Percentiles rank a stretch among this genome's conserved stretches.
phyloP scores from a whole-genome alignment of 2,888 invertebrate species.

The Peribatodes rhomboidaria region DNA sequence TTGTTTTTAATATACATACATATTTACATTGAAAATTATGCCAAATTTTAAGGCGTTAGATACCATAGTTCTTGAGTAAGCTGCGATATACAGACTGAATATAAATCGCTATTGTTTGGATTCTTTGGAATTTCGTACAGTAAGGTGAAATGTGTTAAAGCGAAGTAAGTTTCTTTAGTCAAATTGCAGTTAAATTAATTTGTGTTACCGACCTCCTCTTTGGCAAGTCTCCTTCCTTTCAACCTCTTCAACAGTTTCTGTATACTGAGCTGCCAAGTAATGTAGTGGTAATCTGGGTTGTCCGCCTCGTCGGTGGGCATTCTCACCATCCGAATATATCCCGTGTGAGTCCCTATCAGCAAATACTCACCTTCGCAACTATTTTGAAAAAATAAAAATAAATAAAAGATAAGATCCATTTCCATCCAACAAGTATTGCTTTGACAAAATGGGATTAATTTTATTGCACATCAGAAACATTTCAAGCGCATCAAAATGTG shows the following conservation, averaged over 20 bases:
- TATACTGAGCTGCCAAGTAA: slow-evolving; percentile 64
- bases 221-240: slow-evolving; percentile 77
- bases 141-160: too few relatives aligned
- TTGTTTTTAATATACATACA: too few relatives aligned
- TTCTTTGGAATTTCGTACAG: too few relatives aligned
- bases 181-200: neutral
- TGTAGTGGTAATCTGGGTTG: slow-evolving; percentile 60
- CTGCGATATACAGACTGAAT: too few relatives aligned
- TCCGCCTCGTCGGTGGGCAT: slow-evolving; percentile 77
- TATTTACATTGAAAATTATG: too few relatives aligned
- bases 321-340: slow-evolving; percentile 74
- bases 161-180: neutral
- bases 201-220: slow-evolving; percentile 68
- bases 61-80: too few relatives aligned
- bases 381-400: slow-evolving; percentile 6
- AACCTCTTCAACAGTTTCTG: slow-evolving; percentile 72
- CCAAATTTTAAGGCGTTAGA: too few relatives aligned
- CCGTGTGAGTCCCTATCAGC: slow-evolving; percentile 74
- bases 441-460: too few relatives aligned
- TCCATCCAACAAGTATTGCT: too few relatives aligned
- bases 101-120: too few relatives aligned
- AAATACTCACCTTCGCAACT: slow-evolving; percentile 75
- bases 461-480: too few relatives aligned
- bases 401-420: neutral
- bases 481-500: too few relatives aligned